Percentiles rank a stretch among this genome's conserved stretches.
phyloP scores from a whole-genome alignment of 2,113 vertebrate genomes.

The Cyanoramphus novaezelandiae region DNA sequence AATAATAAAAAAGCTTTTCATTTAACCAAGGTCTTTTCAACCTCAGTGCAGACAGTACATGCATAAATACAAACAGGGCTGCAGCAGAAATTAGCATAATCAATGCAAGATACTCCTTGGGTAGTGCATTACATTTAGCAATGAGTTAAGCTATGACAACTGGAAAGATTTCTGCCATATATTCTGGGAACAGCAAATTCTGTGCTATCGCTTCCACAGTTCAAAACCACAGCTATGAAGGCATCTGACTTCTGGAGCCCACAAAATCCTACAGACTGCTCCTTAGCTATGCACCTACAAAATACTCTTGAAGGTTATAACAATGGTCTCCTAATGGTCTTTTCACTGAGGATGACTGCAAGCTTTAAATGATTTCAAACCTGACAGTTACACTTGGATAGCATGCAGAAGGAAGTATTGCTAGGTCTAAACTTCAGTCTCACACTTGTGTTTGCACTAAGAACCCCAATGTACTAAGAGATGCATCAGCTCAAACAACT shows the following conservation, averaged over 20 bases:
- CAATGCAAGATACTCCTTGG: background rate
- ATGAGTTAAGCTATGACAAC: conserved; percentile 20
- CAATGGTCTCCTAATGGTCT: background rate
- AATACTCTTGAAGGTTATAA: background rate
- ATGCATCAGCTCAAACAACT: background rate
- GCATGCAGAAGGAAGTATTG: background rate
- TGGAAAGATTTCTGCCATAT: background rate
- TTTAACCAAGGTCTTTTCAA: background rate
- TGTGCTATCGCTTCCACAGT: background rate
- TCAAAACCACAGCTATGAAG: background rate
- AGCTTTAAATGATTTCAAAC: background rate
- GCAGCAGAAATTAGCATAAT: conserved; percentile 36
- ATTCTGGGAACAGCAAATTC: background rate
- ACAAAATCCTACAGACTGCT: background rate
- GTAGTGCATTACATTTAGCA: background rate
- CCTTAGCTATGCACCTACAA: background rate
- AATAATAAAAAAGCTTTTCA: background rate
- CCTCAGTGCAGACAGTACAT: background rate
- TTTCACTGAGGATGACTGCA: background rate
- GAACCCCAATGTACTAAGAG: background rate
- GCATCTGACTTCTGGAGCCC: background rate
- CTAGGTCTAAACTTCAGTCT: background rate
- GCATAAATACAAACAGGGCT: background rate
- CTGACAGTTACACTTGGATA: background rate
- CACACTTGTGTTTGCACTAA: fast-evolving